Evolutionary conservation across 2,113 vertebrate genomes (phyloP), one percentile per base, ranked within the genome.

Genomic region (Mixornis gularis): DNA sequence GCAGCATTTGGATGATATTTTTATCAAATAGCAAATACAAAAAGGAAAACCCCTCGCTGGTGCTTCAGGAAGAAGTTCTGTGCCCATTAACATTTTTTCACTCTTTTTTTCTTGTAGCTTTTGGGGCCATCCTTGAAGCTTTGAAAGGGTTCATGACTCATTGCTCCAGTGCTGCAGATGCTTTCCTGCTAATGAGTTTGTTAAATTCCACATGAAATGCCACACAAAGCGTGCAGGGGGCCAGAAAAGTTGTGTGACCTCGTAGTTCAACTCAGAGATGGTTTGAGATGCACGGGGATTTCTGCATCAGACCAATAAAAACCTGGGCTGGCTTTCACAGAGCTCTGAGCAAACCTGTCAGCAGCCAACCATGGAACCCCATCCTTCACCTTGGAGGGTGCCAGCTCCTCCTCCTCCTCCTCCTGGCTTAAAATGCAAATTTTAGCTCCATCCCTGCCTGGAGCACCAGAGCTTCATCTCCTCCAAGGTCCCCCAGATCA

Each of bases 11-110:
- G 22, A 9, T 15, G 25, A 5, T 4, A 10, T 10, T 77, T 40
- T 12, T 49, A 49, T 49, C 48, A 49, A 48, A 24, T 12, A 40
- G 44, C 24, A 91, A 70, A 89, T 9, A 20, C 21, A 81, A 49
- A 18, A n/a, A 3, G 3, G 8, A 8, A 72, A 41, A 30, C 1
- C 5, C 14, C 25, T 17, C 6, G 12, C 24, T 10, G 25, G 7
- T 32, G 26, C 18, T 69, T n/a, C 7, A 49, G 32, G 27, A 76
- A 34, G 27, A 59, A 49, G 5, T 22, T 13, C 55, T 20, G 6
- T 36, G 16, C 6, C 58, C 44, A 30, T 64, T 25, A 25, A 22
- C 15, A 17, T 7, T 5, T 13, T 53, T 74, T n/a, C 13, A 20
- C 7, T 41, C 32, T 32, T 34, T 41, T 72, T 60, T 73, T 22